A percentile compares a stretch with the other conserved stretches of the same genome.
These are phyloP conservation scores for Dromas ardeola DNA, from an alignment of 2,113 vertebrate species.

Conservation along the genomic window DNA sequence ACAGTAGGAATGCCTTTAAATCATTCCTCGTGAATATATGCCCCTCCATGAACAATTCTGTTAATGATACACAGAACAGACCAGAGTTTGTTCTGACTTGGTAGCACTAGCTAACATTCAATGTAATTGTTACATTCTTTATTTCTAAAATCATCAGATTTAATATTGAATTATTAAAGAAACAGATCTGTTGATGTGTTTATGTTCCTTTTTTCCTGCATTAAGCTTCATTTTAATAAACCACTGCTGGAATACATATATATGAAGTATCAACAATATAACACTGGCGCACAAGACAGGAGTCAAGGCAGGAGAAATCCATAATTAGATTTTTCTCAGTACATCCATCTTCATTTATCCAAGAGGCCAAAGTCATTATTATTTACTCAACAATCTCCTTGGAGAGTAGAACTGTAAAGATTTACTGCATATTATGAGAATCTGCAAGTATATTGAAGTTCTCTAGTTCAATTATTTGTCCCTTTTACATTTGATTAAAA, in stretches of 20 bases:
- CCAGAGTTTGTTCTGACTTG: neutral
- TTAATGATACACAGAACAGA: neutral
- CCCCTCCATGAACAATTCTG: neutral
- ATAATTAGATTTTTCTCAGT: constrained; percentile 60
- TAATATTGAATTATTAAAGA: neutral
- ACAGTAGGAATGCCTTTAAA: neutral
- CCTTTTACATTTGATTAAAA: constrained; percentile 8
- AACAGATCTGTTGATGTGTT: neutral
- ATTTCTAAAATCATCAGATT: neutral
- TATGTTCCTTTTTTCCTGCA: neutral
- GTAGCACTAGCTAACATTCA: neutral
- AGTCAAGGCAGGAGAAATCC: constrained; percentile 26
- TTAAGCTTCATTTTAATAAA: neutral
- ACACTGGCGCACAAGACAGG: neutral
- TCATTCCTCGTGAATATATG: neutral
- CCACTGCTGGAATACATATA: neutral
- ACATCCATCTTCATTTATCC: constrained; percentile 61
- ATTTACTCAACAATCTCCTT: constrained; percentile 59
- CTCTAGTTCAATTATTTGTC: constrained; percentile 31
- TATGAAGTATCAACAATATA: neutral
- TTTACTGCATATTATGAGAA: constrained; percentile 55
- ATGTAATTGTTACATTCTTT: neutral
- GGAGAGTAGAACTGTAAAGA: constrained; percentile 42
- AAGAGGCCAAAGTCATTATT: constrained; percentile 52
- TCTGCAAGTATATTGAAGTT: constrained; percentile 20